Evolutionary conservation across 2,888 invertebrate species (phyloP).

Genomic region (Gasteruption jaculator): DNA sequence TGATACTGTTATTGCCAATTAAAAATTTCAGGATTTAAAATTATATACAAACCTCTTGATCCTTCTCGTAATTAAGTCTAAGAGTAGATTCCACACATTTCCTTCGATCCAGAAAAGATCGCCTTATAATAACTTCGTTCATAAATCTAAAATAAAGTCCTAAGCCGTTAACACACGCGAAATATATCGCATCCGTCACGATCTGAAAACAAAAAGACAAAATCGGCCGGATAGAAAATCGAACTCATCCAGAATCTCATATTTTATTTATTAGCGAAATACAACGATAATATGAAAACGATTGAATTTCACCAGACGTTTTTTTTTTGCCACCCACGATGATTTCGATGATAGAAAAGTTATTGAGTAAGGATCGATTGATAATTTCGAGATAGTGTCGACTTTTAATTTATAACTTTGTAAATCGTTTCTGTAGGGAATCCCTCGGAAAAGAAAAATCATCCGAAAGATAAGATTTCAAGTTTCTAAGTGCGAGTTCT

Average conservation of each 20-base stretch:
- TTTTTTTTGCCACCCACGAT: too few relatives aligned
- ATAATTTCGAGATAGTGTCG: too few relatives aligned
- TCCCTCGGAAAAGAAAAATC: too few relatives aligned
- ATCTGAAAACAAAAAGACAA: conserved; percentile 57
- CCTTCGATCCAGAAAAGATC: conserved; percentile 82
- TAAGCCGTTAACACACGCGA: conserved; percentile 72
- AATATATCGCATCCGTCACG: conserved; percentile 67
- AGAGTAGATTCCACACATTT: conserved; percentile 83
- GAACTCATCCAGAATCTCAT: conserved; percentile 5
- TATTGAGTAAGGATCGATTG: too few relatives aligned
- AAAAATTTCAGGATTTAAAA: background rate
- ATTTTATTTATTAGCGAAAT: background rate
- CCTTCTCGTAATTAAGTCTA: conserved; percentile 75
- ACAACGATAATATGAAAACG: background rate
- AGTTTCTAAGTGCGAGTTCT: too few relatives aligned
- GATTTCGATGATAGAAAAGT: too few relatives aligned
- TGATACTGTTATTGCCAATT: too few relatives aligned
- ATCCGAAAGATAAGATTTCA: too few relatives aligned
- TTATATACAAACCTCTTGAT: conserved; percentile 77
- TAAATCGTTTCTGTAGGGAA: too few relatives aligned
- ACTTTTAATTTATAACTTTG: too few relatives aligned
- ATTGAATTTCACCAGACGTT: too few relatives aligned
- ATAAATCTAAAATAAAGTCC: conserved; percentile 86
- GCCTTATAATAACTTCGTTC: conserved; percentile 81
- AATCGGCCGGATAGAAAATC: too few relatives aligned